Base-by-base conservation (phyloP, 1,140 invertebrate species). In the Zaprionus taronus region DNA sequence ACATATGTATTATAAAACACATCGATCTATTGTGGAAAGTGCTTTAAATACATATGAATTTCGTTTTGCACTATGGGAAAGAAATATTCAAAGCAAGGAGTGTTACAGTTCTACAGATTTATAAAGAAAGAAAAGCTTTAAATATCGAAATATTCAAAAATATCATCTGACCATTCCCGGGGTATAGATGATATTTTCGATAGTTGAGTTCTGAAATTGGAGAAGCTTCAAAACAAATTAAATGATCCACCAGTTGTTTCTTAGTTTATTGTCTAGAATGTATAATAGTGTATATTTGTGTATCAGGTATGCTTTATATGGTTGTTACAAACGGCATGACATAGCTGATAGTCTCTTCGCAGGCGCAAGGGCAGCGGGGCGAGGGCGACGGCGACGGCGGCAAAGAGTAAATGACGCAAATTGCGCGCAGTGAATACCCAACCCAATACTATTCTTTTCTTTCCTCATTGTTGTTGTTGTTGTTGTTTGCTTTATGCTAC, bases 371-470 rank as follows among this genome's bases (percentile, higher is more conserved):
- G 44, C 62, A 61, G 47, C 4, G 55, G 53, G 47, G 28, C n/a
- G 60, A 20, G 26, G 56, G 57, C 71, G 67, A 72, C 71, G 47
- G 28, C n/a, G 60, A 20, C 38, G 56, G 57, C 71, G 67, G 78
- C 71, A 69, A 17, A 71, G 63, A 68, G 77, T 72, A 69, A 86
- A 86, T 86, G 83, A 86, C 83, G 83, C 80, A 87, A 86, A 80
- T 86, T 68, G 82, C 71, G 34, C 17, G 62, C 20, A 74, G 74
- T 67, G 70, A 77, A 72, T 65, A 62, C 38, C 60, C 41, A 17
- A 47, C n/a, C 68, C 68, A 64, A 71, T 34, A 66, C 24, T 17
- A 53, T 71, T 70, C 22, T 58, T 64, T 76, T 26, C 22, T 51
- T 63, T 55, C 36, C 6, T 58, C 28, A 15, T 28, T 63, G 15